These are phyloP conservation scores for Caranx melampygus DNA, from an alignment of 2,113 vertebrate genomes.

Conservation along the genomic window DNA sequence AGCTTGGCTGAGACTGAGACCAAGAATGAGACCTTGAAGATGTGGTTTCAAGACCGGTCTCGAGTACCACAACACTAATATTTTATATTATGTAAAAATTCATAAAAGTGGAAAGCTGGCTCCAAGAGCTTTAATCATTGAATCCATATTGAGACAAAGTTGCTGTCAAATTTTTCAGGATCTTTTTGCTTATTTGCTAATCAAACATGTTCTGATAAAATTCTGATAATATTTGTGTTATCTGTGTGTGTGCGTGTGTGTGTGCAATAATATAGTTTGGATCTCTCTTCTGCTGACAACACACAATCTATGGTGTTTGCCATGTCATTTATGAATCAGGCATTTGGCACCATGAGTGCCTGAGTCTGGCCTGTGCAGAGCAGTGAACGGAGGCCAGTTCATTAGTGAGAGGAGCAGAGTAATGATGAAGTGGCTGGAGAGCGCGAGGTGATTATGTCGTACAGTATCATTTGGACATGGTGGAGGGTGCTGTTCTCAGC, in stretches of 20 bases:
- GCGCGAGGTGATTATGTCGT: slow-evolving; percentile 28
- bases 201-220: too few relatives aligned
- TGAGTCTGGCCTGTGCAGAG: background rate
- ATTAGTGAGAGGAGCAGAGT: slow-evolving; percentile 11
- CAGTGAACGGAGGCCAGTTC: slow-evolving; percentile 17
- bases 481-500: slow-evolving; percentile 15
- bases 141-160: background rate
- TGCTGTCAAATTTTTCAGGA: background rate
- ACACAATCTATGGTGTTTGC: background rate
- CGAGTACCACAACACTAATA: too few relatives aligned
- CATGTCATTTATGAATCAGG: background rate
- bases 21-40: too few relatives aligned
- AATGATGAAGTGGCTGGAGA: slow-evolving; percentile 28
- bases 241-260: background rate
- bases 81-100: too few relatives aligned
- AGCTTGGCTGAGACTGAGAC: too few relatives aligned
- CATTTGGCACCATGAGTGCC: background rate
- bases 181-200: background rate
- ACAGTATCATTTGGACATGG: slow-evolving; percentile 14
- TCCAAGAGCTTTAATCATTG: background rate
- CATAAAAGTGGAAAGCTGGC: background rate
- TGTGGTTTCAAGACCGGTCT: too few relatives aligned
- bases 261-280: background rate
- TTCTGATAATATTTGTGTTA: background rate
- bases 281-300: background rate